Evolutionary conservation across 2,113 vertebrate genomes (phyloP), one percentile per base, ranked within the genome.

Genomic region (Tylochromis polylepis): DNA sequence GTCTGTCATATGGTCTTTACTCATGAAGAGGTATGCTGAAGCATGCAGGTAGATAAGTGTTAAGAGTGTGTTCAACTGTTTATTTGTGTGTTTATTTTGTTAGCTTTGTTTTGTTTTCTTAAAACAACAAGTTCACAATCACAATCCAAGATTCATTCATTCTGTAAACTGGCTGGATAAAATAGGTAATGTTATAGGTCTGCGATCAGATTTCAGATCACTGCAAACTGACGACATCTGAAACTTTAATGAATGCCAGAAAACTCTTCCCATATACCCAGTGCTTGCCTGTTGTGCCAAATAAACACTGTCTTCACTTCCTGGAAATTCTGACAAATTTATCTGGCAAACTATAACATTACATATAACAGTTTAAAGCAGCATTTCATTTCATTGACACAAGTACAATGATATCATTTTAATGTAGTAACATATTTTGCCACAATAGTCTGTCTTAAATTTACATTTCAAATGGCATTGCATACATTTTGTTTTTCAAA

Each of bases 21-120:
- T 96, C 96, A 96, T 97, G 96, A 97, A 97, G 97, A 98, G 97
- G 98, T 98, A 98, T 97, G 97, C 97, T 96, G 97, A 97, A 97
- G 97, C 96, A 96, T 98, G 97, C 97, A 98, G 98, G 97, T 98
- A 98, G 98, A 98, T 98, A 97, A 96, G 97, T 51, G 43, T 77
- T 51, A 29, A 29, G 27, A 18, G 67, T 51, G 24, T 75, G 16
- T 75, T 75, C 70, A 31, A 77, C 70, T n/a, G 41, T 49, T 49
- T 15, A 1, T 46, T 12, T 46, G 12, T 12, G 14, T 46, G 12
- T 72, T 46, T 46, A 16, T 46, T 72, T 18, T 46, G 62, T 38
- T 38, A 8, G 6, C 11, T 46, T 72, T 72, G 67, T 43, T 12
- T 43, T 31, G 31, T 67, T 41, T 72, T 18, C 41, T 72, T 18